phyloP scores from a whole-genome alignment of 1,140 invertebrate species.

The Lamellibrachia luymesi region DNA sequence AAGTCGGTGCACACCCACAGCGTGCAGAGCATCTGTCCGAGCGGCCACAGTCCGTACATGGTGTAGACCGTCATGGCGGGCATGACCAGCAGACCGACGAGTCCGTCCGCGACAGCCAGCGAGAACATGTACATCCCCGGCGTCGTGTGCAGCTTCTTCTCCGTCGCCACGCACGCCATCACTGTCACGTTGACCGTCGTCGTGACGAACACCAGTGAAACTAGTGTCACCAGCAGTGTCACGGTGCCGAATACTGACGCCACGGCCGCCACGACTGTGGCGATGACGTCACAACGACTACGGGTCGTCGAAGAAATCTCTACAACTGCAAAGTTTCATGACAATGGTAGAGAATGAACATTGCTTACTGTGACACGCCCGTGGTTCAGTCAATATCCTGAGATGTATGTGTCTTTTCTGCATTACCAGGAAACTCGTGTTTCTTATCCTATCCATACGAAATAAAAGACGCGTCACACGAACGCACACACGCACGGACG shows the following conservation, averaged over 20 bases:
- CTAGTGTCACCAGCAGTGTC: too few relatives aligned
- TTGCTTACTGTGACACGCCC: background rate
- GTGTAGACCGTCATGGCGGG: slow-evolving; percentile 28
- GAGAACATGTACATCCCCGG: slow-evolving; percentile 26
- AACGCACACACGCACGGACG: background rate
- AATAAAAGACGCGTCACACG: background rate
- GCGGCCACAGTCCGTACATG: slow-evolving; percentile 28
- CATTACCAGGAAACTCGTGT: too few relatives aligned
- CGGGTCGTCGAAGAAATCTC: too few relatives aligned
- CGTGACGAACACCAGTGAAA: too few relatives aligned
- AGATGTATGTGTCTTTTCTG: background rate
- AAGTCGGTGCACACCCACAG: slow-evolving; percentile 28
- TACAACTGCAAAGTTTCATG: background rate
- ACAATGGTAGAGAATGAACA: background rate
- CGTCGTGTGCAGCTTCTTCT: slow-evolving; percentile 3
- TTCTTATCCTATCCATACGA: background rate
- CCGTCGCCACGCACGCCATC: background rate
- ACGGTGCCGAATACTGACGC: too few relatives aligned
- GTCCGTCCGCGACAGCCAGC: slow-evolving; percentile 33
- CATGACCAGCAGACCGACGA: slow-evolving; percentile 35
- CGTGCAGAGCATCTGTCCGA: slow-evolving; percentile 19
- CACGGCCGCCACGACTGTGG: too few relatives aligned
- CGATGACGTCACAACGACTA: too few relatives aligned
- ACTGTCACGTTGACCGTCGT: slow-evolving; percentile 26
- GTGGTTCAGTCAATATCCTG: background rate